phyloP scores from a whole-genome alignment of 2,797 vertebrate genomes.

The Coregonus sp. region DNA sequence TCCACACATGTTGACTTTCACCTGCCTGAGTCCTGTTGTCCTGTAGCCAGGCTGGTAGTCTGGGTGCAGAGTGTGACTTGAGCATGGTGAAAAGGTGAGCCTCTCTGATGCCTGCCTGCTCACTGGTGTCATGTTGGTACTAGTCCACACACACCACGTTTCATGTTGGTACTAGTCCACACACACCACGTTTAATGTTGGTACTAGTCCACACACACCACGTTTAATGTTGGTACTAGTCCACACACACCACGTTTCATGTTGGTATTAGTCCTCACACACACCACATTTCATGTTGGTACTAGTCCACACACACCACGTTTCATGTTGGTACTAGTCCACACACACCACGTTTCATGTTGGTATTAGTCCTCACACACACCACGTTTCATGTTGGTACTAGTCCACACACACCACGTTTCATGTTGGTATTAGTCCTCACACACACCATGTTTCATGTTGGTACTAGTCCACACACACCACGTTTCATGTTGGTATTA shows the following conservation, averaged over 20 bases:
- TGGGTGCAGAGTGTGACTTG: background rate
- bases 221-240: too few species aligned
- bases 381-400: constrained; percentile 34
- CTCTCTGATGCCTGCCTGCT: constrained; percentile 27
- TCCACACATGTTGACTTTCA: background rate
- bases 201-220: too few species aligned
- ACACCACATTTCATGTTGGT: too few species aligned
- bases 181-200: too few species aligned
- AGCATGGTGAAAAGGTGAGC: constrained; percentile 39
- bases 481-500: constrained; percentile 30
- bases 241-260: too few species aligned
- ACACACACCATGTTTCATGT: constrained; percentile 55
- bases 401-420: constrained; percentile 48
- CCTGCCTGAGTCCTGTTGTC: background rate
- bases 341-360: constrained; percentile 48
- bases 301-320: constrained; percentile 27
- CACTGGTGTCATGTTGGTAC: constrained; percentile 82
- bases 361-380: constrained; percentile 59
- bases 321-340: constrained; percentile 31
- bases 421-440: constrained; percentile 39
- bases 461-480: constrained; percentile 58
- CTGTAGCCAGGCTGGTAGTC: background rate
- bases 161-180: too few species aligned
- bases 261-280: too few species aligned
- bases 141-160: constrained; percentile 71